Evolutionary conservation across 53 echinoderm and acorn worm species (phyloP), one percentile per base, ranked within the genome.

Genomic region (Astropecten irregularis): DNA sequence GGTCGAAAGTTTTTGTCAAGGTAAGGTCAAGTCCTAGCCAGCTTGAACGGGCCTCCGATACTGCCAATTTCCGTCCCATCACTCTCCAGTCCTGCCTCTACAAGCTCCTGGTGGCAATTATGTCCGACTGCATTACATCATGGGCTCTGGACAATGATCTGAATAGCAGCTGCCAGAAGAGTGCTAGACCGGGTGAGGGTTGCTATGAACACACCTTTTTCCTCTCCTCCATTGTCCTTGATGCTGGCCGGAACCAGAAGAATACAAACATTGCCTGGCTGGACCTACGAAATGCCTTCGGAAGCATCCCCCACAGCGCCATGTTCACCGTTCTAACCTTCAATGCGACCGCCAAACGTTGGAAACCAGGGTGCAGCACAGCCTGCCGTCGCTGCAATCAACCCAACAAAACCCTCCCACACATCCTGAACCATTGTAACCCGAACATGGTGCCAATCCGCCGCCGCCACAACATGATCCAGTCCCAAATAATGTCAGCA

Each of bases 21-120:
- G 1, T 85, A 49, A 47, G 85, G 81, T 18, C 56, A 87, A 30
- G 87, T 91, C 3, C 1, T 81, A 15, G 62, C 81, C n/a, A n/a
- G n/a, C n/a, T n/a, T n/a, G n/a, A n/a, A n/a, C n/a, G n/a, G n/a
- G n/a, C n/a, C n/a, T n/a, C n/a, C n/a, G n/a, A n/a, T n/a, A n/a
- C n/a, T n/a, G n/a, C n/a, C n/a, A n/a, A n/a, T n/a, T n/a, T n/a
- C n/a, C n/a, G n/a, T n/a, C n/a, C n/a, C n/a, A n/a, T n/a, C n/a
- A n/a, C n/a, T n/a, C n/a, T n/a, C n/a, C n/a, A n/a, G n/a, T n/a
- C n/a, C n/a, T n/a, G n/a, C n/a, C n/a, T n/a, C n/a, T n/a, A n/a
- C n/a, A n/a, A n/a, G n/a, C n/a, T n/a, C n/a, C n/a, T n/a, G n/a
- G 30, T 73, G 82, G 8, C 36, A 59, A 14, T 54, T 53, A 9